phyloP scores from a whole-genome alignment of 2,888 invertebrate genomes.

The Drosophila anomelani region DNA sequence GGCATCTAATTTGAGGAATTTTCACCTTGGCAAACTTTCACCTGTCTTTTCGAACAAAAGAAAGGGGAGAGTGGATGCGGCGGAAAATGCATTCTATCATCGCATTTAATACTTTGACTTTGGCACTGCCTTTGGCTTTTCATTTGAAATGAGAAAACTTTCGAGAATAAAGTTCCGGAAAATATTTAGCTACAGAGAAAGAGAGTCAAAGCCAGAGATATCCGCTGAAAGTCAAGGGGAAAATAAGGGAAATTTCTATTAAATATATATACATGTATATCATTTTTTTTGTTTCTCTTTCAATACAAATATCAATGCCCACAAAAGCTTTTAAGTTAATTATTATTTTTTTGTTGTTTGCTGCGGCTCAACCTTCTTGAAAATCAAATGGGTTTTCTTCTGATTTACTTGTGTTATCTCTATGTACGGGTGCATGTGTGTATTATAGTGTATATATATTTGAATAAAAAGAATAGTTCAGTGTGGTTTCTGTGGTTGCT shows the following conservation, averaged over 20 bases:
- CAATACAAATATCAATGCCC: slow-evolving; percentile 9
- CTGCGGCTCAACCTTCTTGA: slow-evolving; percentile 32
- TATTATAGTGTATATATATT: slow-evolving; percentile 11
- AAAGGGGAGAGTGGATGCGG: background rate
- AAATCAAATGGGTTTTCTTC: slow-evolving; percentile 25
- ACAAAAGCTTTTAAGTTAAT: slow-evolving; percentile 46
- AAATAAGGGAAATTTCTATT: slow-evolving; percentile 6
- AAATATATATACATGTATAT: background rate
- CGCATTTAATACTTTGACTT: slow-evolving; percentile 49
- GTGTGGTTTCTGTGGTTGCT: slow-evolving; percentile 27
- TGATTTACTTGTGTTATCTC: slow-evolving; percentile 36
- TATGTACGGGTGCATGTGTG: slow-evolving; percentile 27
- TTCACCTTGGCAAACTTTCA: slow-evolving; percentile 64
- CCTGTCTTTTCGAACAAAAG: slow-evolving; percentile 24
- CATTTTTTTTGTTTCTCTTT: background rate
- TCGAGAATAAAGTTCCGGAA: slow-evolving; percentile 26
- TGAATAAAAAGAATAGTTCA: slow-evolving; percentile 47
- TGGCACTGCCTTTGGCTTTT: slow-evolving; percentile 33
- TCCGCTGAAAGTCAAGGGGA: slow-evolving; percentile 12
- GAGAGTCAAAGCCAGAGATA: slow-evolving; percentile 8
- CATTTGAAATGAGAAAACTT: slow-evolving; percentile 40
- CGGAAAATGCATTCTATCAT: slow-evolving; percentile 41
- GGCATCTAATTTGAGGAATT: slow-evolving; percentile 69
- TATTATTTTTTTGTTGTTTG: slow-evolving; percentile 17
- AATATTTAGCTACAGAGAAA: slow-evolving; percentile 24